Evolutionary conservation across 2,888 invertebrate genomes (phyloP).

Genomic region (Hemicrepidius hirtus): DNA sequence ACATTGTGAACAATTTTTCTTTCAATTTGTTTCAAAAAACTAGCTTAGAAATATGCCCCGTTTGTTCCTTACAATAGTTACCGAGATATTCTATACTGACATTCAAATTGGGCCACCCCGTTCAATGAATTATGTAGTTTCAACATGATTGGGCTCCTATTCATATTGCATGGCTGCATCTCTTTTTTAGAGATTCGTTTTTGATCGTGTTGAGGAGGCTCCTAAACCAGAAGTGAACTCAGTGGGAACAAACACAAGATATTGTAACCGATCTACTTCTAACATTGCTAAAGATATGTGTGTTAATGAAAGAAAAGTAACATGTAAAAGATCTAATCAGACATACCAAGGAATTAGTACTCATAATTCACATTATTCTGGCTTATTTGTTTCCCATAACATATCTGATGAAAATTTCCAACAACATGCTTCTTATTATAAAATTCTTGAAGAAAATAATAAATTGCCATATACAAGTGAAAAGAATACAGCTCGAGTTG

Average conservation of each 20-base stretch:
- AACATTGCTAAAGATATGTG: slow-evolving; percentile 2
- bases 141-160: too few species aligned
- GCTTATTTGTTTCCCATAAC: slow-evolving; percentile 4
- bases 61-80: too few species aligned
- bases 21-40: too few species aligned
- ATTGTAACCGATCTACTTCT: neutral
- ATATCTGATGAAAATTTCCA: neutral
- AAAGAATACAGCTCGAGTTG: slow-evolving; percentile 70
- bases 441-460: slow-evolving; percentile 17
- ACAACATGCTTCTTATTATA: slow-evolving; percentile 27
- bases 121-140: too few species aligned
- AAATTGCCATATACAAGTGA: slow-evolving; percentile 8
- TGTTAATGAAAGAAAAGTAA: slow-evolving; percentile 13
- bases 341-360: neutral
- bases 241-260: slow-evolving; percentile 61
- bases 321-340: slow-evolving; percentile 7
- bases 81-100: too few species aligned
- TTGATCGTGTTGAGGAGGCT: slow-evolving; percentile 67
- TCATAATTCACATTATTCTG: slow-evolving; percentile 26
- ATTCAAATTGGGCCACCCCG: too few species aligned
- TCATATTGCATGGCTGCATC: too few species aligned
- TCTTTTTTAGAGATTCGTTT: slow-evolving; percentile 68
- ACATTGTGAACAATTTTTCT: too few species aligned
- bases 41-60: too few species aligned
- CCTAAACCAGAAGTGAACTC: slow-evolving; percentile 61